A percentile compares a stretch with the other conserved stretches of the same genome.
Conservation (phyloP, 2,888 invertebrate genomes). For the Tortricodes alternella region DNA sequence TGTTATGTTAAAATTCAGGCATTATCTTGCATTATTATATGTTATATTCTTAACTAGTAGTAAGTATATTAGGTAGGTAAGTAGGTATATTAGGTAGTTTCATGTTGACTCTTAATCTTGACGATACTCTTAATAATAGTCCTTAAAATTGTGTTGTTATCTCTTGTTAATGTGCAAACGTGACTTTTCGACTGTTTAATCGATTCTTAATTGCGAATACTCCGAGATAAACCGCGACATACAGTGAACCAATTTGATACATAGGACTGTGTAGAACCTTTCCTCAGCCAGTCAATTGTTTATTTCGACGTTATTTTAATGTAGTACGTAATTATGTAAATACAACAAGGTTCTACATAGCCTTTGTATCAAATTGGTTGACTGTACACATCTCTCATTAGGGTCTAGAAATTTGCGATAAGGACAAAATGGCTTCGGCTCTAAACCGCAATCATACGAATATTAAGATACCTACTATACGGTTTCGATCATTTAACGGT, state of each 20-base stretch:
- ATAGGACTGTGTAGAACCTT: too few relatives aligned
- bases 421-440: slow-evolving; percentile 34
- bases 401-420: slow-evolving; percentile 59
- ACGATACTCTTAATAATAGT: not conserved
- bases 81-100: not conserved
- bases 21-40: too few relatives aligned
- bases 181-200: slow-evolving; percentile 69
- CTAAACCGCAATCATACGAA: not conserved
- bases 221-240: slow-evolving; percentile 67
- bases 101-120: not conserved
- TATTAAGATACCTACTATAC: too few relatives aligned
- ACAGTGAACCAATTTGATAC: too few relatives aligned
- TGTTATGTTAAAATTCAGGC: too few relatives aligned
- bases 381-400: slow-evolving; percentile 58
- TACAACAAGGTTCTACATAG: too few relatives aligned
- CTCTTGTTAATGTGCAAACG: slow-evolving; percentile 65
- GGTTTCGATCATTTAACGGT: too few relatives aligned
- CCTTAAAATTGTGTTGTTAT: slow-evolving; percentile 42
- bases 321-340: too few relatives aligned
- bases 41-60: too few relatives aligned
- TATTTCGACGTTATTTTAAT: too few relatives aligned
- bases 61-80: not conserved
- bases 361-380: too few relatives aligned
- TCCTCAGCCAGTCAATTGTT: too few relatives aligned
- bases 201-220: slow-evolving; percentile 79